Percentiles rank a stretch among this genome's conserved stretches.
Conservation (phyloP, 2,888 invertebrate genomes). For the Scaptomyza cyrtandrae region DNA sequence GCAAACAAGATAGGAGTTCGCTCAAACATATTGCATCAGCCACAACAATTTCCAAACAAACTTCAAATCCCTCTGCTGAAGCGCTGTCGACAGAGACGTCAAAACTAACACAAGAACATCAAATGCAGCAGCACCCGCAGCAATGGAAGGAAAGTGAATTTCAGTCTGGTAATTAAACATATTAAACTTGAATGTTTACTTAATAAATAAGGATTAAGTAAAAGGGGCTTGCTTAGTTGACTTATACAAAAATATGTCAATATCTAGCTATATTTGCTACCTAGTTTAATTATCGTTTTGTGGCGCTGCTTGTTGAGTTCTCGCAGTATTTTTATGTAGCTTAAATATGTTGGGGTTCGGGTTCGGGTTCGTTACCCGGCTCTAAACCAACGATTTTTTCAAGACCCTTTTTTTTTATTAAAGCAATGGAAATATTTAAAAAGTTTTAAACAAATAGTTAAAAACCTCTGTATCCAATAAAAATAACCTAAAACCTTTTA, state of each 20-base stretch:
- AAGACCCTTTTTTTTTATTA: neutral
- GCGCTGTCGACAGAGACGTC: conserved; percentile 12
- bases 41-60: conserved; percentile 1
- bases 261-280: conserved; percentile 22
- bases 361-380: conserved; percentile 30
- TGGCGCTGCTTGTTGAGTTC: conserved; percentile 38
- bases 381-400: neutral
- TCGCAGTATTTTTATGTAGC: conserved; percentile 5
- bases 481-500: neutral
- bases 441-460: neutral
- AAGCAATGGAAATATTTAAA: neutral
- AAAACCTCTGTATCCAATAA: neutral
- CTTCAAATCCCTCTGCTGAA: neutral
- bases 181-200: conserved; percentile 1
- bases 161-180: conserved; percentile 38
- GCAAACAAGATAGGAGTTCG: conserved; percentile 59
- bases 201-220: neutral
- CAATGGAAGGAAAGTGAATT: conserved; percentile 8
- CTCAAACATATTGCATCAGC: conserved; percentile 38
- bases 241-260: conserved; percentile 3
- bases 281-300: neutral
- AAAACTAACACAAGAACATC: conserved; percentile 13
- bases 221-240: neutral
- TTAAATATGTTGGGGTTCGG: neutral
- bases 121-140: conserved; percentile 19